These are phyloP conservation scores for Aurelia aurita complex sp. Pacific DNA, from an alignment of 30 jellyfish, hydroid and myxozoan species.

Conservation along the genomic window DNA sequence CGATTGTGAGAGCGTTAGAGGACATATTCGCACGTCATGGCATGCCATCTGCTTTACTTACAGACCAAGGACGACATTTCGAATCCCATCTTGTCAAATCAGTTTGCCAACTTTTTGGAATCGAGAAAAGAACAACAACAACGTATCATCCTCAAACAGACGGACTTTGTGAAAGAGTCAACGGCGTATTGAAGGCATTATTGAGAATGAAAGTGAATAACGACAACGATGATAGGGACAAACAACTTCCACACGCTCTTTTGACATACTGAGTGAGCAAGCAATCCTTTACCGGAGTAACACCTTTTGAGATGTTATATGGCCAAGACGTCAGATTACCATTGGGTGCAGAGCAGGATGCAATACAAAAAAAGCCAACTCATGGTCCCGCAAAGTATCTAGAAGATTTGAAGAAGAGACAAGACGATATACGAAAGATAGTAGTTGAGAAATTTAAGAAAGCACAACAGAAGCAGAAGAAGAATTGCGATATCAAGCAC, in stretches of 20 bases:
- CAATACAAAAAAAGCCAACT: background rate
- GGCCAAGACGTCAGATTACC: slow-evolving; percentile 48
- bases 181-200: no score
- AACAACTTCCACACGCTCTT: slow-evolving; percentile 27
- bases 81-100: no score
- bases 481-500: background rate
- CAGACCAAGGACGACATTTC: no score
- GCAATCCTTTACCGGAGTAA: slow-evolving; percentile 20
- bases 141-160: no score
- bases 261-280: slow-evolving; percentile 19
- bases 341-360: slow-evolving; percentile 5
- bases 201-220: no score
- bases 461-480: slow-evolving; percentile 19
- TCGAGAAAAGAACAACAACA: no score
- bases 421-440: background rate
- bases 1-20: no score
- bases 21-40: no score
- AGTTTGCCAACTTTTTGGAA: no score
- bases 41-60: no score
- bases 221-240: slow-evolving; percentile 37
- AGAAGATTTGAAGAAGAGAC: background rate
- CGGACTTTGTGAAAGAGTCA: no score
- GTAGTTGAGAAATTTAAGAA: slow-evolving; percentile 7
- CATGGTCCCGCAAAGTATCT: background rate
- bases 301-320: slow-evolving; percentile 54